Percentiles rank a stretch among this genome's conserved stretches.
Evolutionary conservation across 2,113 vertebrate species (phyloP).

Genomic region (Rhineura floridana): DNA sequence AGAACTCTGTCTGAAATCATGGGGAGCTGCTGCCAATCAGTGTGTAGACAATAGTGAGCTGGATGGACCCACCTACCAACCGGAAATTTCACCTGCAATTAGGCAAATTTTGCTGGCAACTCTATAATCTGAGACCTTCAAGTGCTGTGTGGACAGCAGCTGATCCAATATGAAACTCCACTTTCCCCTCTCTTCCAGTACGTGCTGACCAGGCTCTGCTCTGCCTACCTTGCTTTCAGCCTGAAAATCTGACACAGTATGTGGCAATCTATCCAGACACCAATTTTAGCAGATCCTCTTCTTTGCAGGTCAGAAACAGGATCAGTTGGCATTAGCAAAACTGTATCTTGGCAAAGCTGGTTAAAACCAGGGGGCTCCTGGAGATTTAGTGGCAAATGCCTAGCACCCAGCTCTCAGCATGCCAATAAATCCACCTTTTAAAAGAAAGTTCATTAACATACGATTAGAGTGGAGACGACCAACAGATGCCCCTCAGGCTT

Average conservation of each 20-base stretch:
- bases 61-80: no score
- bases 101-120: no score
- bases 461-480: background rate
- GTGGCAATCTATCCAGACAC: background rate
- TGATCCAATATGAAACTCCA: background rate
- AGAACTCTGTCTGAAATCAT: no score
- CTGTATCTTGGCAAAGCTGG: background rate
- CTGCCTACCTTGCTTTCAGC: background rate
- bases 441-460: conserved; percentile 12
- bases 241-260: background rate
- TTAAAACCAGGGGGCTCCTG: background rate
- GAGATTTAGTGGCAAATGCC: background rate
- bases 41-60: no score
- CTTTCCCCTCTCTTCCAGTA: background rate
- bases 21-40: no score
- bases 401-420: background rate
- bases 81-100: background rate
- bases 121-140: background rate
- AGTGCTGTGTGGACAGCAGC: no score
- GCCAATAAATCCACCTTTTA: conserved; percentile 33
- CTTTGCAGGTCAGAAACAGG: background rate
- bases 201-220: no score
- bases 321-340: background rate
- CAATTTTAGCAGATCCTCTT: background rate
- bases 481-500: background rate